Evolutionary conservation across 2,113 vertebrate species (phyloP), one percentile per base, ranked within the genome.

Genomic region (Aegithalos caudatus): DNA sequence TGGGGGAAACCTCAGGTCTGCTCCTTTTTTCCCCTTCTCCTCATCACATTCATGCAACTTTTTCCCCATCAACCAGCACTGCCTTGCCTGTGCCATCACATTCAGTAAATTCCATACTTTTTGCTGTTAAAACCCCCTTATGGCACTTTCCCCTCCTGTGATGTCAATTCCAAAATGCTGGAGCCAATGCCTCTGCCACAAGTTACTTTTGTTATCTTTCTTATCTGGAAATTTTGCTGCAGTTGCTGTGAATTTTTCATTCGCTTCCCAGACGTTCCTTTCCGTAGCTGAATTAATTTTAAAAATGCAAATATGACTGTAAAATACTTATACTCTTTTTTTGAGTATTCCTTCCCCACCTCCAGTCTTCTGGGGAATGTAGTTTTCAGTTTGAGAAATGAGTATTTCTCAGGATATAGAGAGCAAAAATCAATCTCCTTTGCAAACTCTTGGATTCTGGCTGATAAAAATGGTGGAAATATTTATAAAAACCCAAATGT

Each of bases 381-480:
- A 14, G 23, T 19, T 57, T 81, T 31, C 3, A 2, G 29, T 54
- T 51, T 38, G 48, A 81, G 81, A 77, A 64, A 58, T 7, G 2
- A 65, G 15, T 14, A 47, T 70, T 70, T 72, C 58, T 44, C 31
- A 38, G 37, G 9, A 10, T 33, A 17, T 0, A 64, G 21, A 84
- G 56, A 87, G 20, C 7, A 65, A 69, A 84, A 72, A 6, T 5
- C 2, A 4, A 11, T 15, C 7, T 22, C 10, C 83, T 72, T 19
- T 45, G 47, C 35, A 37, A 0, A 9, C 27, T 28, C 10, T 78
- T 31, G 27, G 74, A 47, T 6, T 54, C 28, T 0, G 0, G 9
- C 28, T 21, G 53, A 70, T 2, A 33, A 77, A 65, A 6, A 35
- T 0, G 0, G 14, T 56, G n/a, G 20, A 78, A 92, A 73, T 38